phyloP scores from a whole-genome alignment of 2,113 vertebrate species.

The Lathamus discolor region DNA sequence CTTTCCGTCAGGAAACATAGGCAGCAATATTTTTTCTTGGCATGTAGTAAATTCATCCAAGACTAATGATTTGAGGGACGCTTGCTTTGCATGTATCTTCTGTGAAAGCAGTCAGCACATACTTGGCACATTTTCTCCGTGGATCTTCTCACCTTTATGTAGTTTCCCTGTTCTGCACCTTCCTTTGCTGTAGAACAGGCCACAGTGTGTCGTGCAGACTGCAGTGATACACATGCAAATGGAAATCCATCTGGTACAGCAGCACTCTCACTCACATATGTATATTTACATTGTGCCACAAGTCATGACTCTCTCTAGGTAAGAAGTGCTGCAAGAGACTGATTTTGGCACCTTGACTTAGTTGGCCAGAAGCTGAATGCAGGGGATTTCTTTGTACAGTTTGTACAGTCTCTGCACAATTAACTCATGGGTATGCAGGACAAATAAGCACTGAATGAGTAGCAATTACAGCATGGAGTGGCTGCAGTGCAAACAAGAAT shows the following conservation, averaged over 20 bases:
- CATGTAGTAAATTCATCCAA: not conserved
- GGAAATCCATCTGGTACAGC: not conserved
- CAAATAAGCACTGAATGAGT: not conserved
- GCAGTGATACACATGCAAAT: not conserved
- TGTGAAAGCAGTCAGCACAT: not conserved
- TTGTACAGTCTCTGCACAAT: not conserved
- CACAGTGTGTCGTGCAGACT: not conserved
- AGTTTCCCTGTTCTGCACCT: not conserved
- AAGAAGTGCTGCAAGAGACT: not conserved
- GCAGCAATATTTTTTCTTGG: not conserved
- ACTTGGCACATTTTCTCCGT: not conserved
- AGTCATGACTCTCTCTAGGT: not conserved
- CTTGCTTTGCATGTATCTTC: not conserved
- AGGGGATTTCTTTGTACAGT: not conserved
- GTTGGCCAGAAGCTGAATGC: not conserved
- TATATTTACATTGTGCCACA: not conserved
- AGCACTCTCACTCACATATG: not conserved
- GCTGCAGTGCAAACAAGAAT: not conserved
- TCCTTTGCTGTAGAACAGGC: not conserved
- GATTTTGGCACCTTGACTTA: not conserved
- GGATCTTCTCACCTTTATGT: rapidly evolving
- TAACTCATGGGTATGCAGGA: not conserved
- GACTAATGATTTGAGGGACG: not conserved
- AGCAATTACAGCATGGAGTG: not conserved
- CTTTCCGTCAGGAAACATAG: not conserved